Base-by-base conservation (phyloP, 2,797 vertebrate species). In the Sebastes oblongus region DNA sequence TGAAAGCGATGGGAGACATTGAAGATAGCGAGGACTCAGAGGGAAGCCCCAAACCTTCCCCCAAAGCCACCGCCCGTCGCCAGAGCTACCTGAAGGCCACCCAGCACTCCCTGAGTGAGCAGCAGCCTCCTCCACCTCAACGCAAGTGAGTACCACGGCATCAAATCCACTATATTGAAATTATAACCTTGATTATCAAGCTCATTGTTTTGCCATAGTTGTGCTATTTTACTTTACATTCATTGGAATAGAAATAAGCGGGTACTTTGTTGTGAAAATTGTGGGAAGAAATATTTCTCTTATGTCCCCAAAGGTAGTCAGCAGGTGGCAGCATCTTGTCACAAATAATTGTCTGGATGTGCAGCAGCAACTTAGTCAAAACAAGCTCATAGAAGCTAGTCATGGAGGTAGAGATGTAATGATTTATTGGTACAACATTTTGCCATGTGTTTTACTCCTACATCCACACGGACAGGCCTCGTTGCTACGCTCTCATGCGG, bases 81-180 rank as follows among this genome's bases (percentile, higher is more conserved):
- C 98, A 99, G 94, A 99, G 98, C 96, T 99, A 99, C 96, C 96
- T 99, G 95, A 98, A 98, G 94, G 98, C 98, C 93, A 99, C 98
- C 10, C 98, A 99, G 88, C 98, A 97, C 87, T 99, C 98, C 7
- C 94, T 99, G 90, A 97, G 97, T 29, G 98, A 99, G 90, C 98
- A 99, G 92, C 98, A 97, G 93, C 92, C 94, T 0, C 94, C 93
- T 5, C 91, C 91, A 4, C 97, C 97, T 55, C 96, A 97, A 18
- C 97, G 96, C 94, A 97, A 97, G 98, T 99, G 94, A 96, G 95
- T 94, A 42, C 36, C 55, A 27, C 46, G 61, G 27, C 70, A 36
- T 68, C 27, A 55, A 50, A 22, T 10, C 20, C 20, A 32, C 54
- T 25, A 20, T 12, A 65, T 8, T 56, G 20, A 14, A 71, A 25